Evolutionary conservation across 2,113 vertebrate species (phyloP).

Genomic region (Odocoileus hemionus): DNA sequence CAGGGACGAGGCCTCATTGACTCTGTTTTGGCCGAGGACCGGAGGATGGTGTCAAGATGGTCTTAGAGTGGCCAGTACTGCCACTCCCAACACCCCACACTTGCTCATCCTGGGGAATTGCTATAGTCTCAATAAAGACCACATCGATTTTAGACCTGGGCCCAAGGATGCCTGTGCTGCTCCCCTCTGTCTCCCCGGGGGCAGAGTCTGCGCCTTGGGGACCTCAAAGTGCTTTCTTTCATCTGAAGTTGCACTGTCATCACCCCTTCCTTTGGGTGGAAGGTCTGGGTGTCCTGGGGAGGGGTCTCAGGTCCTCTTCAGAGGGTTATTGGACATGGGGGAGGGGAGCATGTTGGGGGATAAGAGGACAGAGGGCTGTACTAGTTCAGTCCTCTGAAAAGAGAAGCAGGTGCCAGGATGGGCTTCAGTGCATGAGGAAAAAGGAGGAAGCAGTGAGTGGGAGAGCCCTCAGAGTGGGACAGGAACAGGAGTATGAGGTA

Average conservation of each 20-base stretch:
- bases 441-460: background rate
- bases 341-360: background rate
- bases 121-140: conserved; percentile 50
- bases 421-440: background rate
- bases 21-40: background rate
- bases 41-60: background rate
- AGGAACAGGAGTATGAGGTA: background rate
- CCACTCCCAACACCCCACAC: background rate
- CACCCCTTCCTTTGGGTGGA: background rate
- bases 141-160: background rate
- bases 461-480: background rate
- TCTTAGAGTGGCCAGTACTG: background rate
- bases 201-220: background rate
- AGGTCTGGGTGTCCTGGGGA: background rate
- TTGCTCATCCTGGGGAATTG: background rate
- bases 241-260: background rate
- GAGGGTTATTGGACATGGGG: background rate
- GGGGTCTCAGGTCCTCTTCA: background rate
- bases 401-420: background rate
- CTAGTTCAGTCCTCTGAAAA: background rate
- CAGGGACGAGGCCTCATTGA: background rate
- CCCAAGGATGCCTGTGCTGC: background rate
- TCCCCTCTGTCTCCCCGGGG: background rate
- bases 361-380: background rate
- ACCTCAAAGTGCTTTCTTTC: background rate